phyloP scores from a whole-genome alignment of 1,140 invertebrate species.

The Tetranychus cinnabarinus region DNA sequence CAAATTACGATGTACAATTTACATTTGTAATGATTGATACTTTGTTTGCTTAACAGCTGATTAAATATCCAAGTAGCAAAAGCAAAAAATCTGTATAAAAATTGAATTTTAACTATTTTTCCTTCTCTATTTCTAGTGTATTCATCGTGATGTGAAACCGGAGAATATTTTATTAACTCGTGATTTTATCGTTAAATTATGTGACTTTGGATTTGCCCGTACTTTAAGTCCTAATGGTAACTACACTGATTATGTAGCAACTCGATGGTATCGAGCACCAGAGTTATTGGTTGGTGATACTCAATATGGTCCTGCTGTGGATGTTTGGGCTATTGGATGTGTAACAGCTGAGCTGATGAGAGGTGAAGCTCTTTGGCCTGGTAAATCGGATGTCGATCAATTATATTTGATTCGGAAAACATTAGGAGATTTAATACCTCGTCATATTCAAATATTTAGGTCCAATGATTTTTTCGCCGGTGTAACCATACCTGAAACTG shows the following conservation, averaged over 20 bases:
- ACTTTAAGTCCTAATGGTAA: slow-evolving; percentile 86
- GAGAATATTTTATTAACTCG: slow-evolving; percentile 94
- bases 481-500: slow-evolving; percentile 59
- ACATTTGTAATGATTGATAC: neutral
- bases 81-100: no score
- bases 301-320: slow-evolving; percentile 84
- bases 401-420: slow-evolving; percentile 81
- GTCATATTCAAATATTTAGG: slow-evolving; percentile 84
- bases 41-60: neutral
- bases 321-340: slow-evolving; percentile 89
- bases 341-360: slow-evolving; percentile 84
- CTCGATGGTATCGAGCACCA: slow-evolving; percentile 88
- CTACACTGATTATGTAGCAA: slow-evolving; percentile 98
- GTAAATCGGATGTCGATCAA: slow-evolving; percentile 94
- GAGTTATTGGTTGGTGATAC: slow-evolving; percentile 92
- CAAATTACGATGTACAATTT: no score
- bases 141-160: slow-evolving; percentile 91
- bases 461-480: slow-evolving; percentile 77
- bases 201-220: slow-evolving; percentile 84
- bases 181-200: slow-evolving; percentile 73
- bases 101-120: neutral
- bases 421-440: slow-evolving; percentile 50
- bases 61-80: neutral
- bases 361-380: slow-evolving; percentile 89
- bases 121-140: slow-evolving; percentile 30